Conservation (phyloP, 2,797 vertebrate species). For the Anas capensis region DNA sequence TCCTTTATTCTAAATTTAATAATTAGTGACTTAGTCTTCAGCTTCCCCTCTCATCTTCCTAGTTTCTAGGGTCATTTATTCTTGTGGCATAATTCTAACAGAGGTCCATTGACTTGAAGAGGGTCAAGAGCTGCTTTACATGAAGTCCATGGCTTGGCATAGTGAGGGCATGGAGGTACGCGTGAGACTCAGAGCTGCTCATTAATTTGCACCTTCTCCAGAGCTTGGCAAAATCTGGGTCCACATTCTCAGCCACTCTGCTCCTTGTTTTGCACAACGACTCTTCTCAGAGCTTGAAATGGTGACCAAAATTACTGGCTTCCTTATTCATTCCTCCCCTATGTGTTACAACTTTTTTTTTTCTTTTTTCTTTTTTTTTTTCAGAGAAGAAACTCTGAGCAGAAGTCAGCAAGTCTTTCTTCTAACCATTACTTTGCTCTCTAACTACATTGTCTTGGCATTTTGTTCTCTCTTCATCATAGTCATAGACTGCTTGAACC, state of each 20-base stretch:
- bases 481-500: neutral
- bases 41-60: too few species aligned
- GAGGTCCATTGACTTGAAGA: neutral
- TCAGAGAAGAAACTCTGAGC: neutral
- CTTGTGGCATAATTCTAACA: too few species aligned
- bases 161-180: neutral
- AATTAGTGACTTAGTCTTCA: too few species aligned
- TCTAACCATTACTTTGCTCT: neutral
- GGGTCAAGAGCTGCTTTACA: neutral
- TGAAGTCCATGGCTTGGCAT: neutral
- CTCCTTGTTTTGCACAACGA: too few species aligned
- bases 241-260: neutral
- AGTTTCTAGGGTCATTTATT: too few species aligned
- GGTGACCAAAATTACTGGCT: neutral
- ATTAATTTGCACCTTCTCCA: neutral
- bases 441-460: fast-evolving
- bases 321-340: neutral
- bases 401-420: neutral
- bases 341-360: too few species aligned
- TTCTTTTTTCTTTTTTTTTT: neutral
- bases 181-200: neutral
- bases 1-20: too few species aligned
- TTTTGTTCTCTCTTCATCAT: neutral
- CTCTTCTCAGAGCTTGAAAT: neutral
- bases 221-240: neutral